Conservation (phyloP, 2,888 invertebrate species). For the Pecten maximus region DNA sequence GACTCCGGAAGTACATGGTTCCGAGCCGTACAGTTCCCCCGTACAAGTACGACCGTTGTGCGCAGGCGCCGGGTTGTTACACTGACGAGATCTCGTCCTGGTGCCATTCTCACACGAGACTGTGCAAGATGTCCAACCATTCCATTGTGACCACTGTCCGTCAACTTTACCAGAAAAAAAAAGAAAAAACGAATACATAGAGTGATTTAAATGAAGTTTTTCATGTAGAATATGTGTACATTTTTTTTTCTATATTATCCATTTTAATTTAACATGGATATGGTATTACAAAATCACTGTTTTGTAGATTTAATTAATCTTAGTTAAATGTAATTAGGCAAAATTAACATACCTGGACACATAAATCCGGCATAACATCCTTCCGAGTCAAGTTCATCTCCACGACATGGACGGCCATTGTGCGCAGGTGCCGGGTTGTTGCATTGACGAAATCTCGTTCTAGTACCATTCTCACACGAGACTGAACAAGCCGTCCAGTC, state of each 20-base stretch:
- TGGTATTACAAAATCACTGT: too few relatives aligned
- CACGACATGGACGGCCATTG: background rate
- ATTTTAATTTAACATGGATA: too few relatives aligned
- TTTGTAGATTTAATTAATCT: too few relatives aligned
- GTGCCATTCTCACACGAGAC: background rate
- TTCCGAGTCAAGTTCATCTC: background rate
- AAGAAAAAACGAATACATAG: too few relatives aligned
- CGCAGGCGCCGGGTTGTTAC: constrained; percentile 14
- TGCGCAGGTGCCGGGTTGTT: constrained; percentile 3
- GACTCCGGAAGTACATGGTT: background rate
- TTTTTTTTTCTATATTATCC: too few relatives aligned
- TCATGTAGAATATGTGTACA: too few relatives aligned
- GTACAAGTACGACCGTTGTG: background rate
- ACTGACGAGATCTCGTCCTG: background rate
- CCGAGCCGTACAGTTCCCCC: background rate
- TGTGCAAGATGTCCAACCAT: background rate
- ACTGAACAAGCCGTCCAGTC: background rate
- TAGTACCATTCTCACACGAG: background rate
- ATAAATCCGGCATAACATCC: background rate
- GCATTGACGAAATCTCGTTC: background rate
- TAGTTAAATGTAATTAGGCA: too few relatives aligned
- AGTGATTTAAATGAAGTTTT: background rate
- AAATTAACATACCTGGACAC: background rate
- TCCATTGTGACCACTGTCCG: constrained; percentile 10
- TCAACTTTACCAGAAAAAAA: background rate